phyloP scores from a whole-genome alignment of 2,797 vertebrate species.

The Pempheris klunzingeri region DNA sequence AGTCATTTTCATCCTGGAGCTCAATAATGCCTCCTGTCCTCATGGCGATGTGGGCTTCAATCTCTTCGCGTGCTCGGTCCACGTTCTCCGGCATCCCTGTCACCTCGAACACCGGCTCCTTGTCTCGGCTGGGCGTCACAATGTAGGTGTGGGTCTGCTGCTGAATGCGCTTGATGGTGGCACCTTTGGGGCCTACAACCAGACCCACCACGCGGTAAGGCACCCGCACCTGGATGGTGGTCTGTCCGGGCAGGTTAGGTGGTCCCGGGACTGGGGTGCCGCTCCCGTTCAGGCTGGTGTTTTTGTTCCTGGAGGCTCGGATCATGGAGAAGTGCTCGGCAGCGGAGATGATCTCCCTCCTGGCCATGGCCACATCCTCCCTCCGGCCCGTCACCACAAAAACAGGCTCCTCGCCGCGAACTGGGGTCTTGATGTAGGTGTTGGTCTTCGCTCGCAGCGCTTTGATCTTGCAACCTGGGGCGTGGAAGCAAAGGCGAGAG shows the following conservation, averaged over 20 bases:
- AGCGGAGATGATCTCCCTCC: conserved; percentile 96
- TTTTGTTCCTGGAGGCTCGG: conserved; percentile 95
- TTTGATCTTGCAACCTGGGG: conserved; percentile 97
- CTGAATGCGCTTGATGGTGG: conserved; percentile 97
- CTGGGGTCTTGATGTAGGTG: conserved; percentile 98
- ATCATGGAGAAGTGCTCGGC: conserved; percentile 98
- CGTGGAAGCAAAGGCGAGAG: conserved; percentile 16
- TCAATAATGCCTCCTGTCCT: conserved; percentile 94
- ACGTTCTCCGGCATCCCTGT: conserved; percentile 98
- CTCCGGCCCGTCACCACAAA: conserved; percentile 97
- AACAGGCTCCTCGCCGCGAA: conserved; percentile 96
- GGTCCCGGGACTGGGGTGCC: conserved; percentile 88
- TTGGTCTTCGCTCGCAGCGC: conserved; percentile 97
- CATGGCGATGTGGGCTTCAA: conserved; percentile 96
- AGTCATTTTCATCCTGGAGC: conserved; percentile 95
- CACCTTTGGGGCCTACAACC: conserved; percentile 95
- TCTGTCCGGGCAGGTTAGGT: conserved; percentile 94
- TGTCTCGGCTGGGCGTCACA: conserved; percentile 95
- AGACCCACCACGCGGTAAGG: conserved; percentile 96
- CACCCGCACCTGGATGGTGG: conserved; percentile 97
- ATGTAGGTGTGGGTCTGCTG: conserved; percentile 98
- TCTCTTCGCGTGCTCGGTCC: conserved; percentile 95
- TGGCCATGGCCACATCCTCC: conserved; percentile 97
- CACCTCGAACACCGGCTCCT: conserved; percentile 97
- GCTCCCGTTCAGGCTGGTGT: conserved; percentile 88